phyloP scores from a whole-genome alignment of 2,797 vertebrate species.

The Enteromius treurensis region DNA sequence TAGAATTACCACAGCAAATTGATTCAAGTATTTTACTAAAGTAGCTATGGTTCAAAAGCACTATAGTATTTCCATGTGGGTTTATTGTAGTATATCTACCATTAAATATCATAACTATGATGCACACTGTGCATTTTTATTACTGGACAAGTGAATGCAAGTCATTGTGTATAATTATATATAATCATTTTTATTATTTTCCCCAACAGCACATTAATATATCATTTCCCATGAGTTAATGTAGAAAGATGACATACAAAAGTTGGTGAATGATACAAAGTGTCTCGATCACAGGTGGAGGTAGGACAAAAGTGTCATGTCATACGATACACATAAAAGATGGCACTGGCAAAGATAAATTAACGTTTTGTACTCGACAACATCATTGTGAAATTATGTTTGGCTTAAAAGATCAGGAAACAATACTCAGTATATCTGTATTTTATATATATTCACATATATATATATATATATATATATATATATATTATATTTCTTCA shows the following conservation, averaged over 20 bases:
- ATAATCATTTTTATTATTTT: constrained; percentile 50
- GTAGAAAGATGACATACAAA: constrained; percentile 44
- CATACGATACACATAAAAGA: constrained; percentile 78
- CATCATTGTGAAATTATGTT: constrained; percentile 4
- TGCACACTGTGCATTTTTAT: not conserved
- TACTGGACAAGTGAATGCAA: not conserved
- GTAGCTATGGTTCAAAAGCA: too few relatives aligned
- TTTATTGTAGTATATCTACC: not conserved
- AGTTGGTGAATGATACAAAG: constrained; percentile 46
- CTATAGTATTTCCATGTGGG: too few relatives aligned
- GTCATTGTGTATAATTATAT: not conserved
- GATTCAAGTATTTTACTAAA: too few relatives aligned
- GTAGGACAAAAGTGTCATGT: constrained; percentile 86
- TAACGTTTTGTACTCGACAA: constrained; percentile 24
- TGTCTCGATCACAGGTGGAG: constrained; percentile 82
- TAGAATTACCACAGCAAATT: too few relatives aligned
- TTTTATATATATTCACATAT: not conserved
- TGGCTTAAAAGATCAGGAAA: constrained; percentile 18
- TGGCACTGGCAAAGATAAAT: constrained; percentile 44
- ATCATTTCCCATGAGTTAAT: constrained; percentile 40
- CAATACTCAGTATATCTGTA: constrained; percentile 43
- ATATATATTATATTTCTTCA: constrained; percentile 32
- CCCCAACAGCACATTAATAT: constrained; percentile 48
- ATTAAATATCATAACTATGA: not conserved
- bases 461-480: constrained; percentile 5